Evolutionary conservation across 2,797 vertebrate species (phyloP), one percentile per base, ranked within the genome.

Genomic region (Todus mexicanus): DNA sequence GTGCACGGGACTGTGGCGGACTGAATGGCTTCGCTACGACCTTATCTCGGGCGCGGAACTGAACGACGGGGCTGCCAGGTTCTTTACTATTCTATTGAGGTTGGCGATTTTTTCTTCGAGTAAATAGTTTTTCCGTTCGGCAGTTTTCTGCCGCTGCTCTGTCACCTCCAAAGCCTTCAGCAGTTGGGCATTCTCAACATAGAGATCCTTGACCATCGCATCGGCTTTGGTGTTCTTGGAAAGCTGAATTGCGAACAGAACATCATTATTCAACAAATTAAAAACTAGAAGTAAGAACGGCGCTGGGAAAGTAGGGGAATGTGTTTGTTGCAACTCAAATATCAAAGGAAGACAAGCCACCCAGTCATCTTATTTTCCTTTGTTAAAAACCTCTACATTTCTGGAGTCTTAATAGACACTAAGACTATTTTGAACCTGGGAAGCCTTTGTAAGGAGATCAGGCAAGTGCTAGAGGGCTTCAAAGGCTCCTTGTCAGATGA

Each of bases 81-180:
- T 99, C 77, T 97, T 98, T 71, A 99, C 98, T 4, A 99, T 99
- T 63, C 98, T 98, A 94, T 98, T 98, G 42, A 99, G 98, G 94
- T 98, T 99, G 82, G 98, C 98, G 81, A 99, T 99, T 96, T 99
- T 99, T 96, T 99, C 99, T 29, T 99, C 99, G 54, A 99, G 97
- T 16, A 99, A 97, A 95, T 98, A 99, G 97, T 99, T 99, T 91
- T 98, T 99, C 98, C 99, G 99, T 94, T 99, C 98, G 0, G 98
- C 95, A 1, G 98, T 98, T 87, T 98, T 98, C 78, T 99, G 98
- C 65, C 98, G 96, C 95, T 99, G 98, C 90, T 99, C 98, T 0
- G 98, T 99, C 54, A 97, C 96, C 97, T 99, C 98, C 97, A 99
- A 96, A 51, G 98, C 98, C 94, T 98, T 98, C 84, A 99, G 97